These are phyloP conservation scores for Dendrolimus pini DNA, from an alignment of 2,888 invertebrate species.

Conservation along the genomic window DNA sequence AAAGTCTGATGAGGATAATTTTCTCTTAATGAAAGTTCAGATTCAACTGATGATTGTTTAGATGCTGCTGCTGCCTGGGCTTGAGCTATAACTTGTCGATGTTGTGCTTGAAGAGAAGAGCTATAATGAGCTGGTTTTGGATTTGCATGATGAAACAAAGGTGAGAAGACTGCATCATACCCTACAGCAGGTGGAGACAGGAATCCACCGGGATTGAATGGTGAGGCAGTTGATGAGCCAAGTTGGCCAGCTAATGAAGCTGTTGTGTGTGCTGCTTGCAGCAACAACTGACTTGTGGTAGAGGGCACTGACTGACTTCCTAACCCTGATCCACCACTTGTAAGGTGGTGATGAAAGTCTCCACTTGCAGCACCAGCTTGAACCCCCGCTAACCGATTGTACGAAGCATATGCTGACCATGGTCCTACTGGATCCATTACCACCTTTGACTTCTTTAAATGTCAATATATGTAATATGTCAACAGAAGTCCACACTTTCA, in stretches of 20 bases:
- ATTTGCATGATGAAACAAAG: slow-evolving; percentile 87
- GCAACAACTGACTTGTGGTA: slow-evolving; percentile 81
- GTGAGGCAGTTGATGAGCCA: slow-evolving; percentile 79
- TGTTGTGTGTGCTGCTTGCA: slow-evolving; percentile 79
- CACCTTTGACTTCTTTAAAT: slow-evolving; percentile 67
- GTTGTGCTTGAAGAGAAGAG: slow-evolving; percentile 79
- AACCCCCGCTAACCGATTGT: slow-evolving; percentile 87
- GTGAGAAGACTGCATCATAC: slow-evolving; percentile 89
- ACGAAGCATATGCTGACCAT: slow-evolving; percentile 89
- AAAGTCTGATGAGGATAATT: slow-evolving; percentile 78
- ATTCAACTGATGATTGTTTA: slow-evolving; percentile 73
- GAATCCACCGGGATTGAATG: slow-evolving; percentile 83
- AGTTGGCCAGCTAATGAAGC: slow-evolving; percentile 79
- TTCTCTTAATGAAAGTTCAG: slow-evolving; percentile 76
- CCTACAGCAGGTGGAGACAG: slow-evolving; percentile 85
- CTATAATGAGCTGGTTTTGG: slow-evolving; percentile 85
- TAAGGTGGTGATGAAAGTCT: slow-evolving; percentile 81
- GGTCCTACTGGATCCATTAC: slow-evolving; percentile 94
- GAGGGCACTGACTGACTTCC: slow-evolving; percentile 77
- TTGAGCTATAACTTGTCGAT: slow-evolving; percentile 80
- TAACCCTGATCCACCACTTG: slow-evolving; percentile 74
- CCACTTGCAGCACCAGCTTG: slow-evolving; percentile 81
- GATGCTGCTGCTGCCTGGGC: slow-evolving; percentile 74
- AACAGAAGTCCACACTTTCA: slow-evolving; percentile 72
- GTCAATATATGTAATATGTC: slow-evolving; percentile 65